Percentiles rank a stretch among this genome's conserved stretches.
phyloP scores from a whole-genome alignment of 2,888 invertebrate species.

The Rhagophthalmus giganteus region DNA sequence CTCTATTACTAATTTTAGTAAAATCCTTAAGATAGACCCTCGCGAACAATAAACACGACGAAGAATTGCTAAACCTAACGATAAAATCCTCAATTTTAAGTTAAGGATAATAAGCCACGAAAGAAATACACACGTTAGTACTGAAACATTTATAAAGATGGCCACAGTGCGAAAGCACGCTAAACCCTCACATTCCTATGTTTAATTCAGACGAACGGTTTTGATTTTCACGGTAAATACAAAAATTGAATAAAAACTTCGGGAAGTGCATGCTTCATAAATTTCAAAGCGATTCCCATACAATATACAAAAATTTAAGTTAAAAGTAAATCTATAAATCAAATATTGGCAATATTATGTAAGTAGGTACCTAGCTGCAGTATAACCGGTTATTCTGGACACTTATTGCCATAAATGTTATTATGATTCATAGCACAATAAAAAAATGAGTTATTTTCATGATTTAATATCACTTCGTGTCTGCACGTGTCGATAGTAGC shows the following conservation, averaged over 20 bases:
- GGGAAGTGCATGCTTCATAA: neutral
- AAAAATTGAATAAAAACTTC: slow-evolving; percentile 20
- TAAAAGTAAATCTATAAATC: no score
- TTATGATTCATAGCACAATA: no score
- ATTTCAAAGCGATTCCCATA: no score
- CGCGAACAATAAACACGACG: neutral
- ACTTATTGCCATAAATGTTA: no score
- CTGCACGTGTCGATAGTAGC: no score
- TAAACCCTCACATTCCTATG: slow-evolving; percentile 12
- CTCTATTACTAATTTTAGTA: no score
- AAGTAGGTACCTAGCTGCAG: no score
- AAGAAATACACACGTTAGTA: slow-evolving; percentile 6
- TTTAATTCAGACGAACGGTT: slow-evolving; percentile 17
- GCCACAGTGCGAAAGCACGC: slow-evolving; percentile 10
- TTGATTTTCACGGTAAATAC: slow-evolving; percentile 19
- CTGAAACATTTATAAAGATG: slow-evolving; percentile 18
- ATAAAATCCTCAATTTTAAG: neutral
- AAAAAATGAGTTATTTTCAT: no score
- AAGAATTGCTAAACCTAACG: neutral
- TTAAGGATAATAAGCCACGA: slow-evolving; percentile 4
- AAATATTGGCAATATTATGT: no score
- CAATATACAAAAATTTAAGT: no score
- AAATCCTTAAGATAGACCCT: neutral
- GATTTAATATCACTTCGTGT: no score
- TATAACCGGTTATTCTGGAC: no score